Percentiles rank a stretch among this genome's conserved stretches.
Conservation (phyloP, 2,113 vertebrate genomes). For the Cranoglanis bouderius region DNA sequence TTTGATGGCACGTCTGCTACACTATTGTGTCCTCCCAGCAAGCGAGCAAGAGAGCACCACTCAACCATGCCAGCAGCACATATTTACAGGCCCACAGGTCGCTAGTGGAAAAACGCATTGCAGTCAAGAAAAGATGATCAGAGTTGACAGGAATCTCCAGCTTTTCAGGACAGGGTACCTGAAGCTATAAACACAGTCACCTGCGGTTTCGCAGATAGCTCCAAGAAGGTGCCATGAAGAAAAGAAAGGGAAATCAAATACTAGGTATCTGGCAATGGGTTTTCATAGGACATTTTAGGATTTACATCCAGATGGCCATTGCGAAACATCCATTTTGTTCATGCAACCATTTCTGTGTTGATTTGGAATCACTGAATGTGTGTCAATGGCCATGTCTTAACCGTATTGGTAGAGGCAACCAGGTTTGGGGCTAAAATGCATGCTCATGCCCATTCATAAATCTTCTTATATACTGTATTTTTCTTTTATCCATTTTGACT, state of each 20-base stretch:
- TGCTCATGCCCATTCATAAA: neutral
- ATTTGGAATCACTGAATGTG: neutral
- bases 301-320: neutral
- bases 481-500: neutral
- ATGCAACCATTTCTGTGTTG: neutral
- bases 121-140: neutral
- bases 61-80: neutral
- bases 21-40: neutral
- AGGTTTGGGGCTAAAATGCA: neutral
- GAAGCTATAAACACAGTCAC: neutral
- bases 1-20: neutral
- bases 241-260: neutral
- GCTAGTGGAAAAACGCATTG: neutral
- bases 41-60: neutral
- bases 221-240: neutral
- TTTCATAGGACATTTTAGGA: neutral
- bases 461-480: neutral
- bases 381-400: neutral
- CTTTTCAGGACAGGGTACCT: neutral
- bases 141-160: neutral
- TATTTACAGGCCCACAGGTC: neutral
- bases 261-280: neutral
- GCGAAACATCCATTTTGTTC: neutral
- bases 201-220: neutral
- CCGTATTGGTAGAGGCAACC: neutral